These are phyloP conservation scores for Empidonax alnorum DNA, from an alignment of 2,113 vertebrate genomes.

Conservation along the genomic window DNA sequence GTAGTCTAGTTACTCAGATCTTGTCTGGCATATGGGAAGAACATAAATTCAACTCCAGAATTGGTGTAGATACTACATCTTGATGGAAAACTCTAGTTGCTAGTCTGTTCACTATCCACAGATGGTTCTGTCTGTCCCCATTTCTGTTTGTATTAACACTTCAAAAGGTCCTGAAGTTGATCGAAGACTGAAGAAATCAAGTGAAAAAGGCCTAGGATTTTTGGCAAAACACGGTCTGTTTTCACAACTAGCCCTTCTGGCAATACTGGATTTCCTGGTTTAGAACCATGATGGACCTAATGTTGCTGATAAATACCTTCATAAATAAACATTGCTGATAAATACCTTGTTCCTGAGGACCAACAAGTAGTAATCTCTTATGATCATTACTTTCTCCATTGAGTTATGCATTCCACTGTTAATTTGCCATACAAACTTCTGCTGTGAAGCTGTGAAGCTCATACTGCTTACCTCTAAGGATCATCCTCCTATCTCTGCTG, in stretches of 20 bases:
- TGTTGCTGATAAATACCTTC: background rate
- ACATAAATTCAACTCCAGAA: background rate
- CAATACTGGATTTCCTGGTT: background rate
- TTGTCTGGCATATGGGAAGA: background rate
- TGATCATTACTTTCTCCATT: fast-evolving
- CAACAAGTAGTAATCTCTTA: background rate
- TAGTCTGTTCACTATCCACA: background rate
- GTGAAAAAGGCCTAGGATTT: background rate
- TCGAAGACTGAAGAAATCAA: background rate
- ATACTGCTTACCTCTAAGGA: background rate
- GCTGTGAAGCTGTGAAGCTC: background rate
- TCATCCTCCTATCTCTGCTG: background rate
- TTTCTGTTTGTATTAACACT: background rate
- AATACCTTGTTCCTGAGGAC: background rate
- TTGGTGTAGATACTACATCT: fast-evolving
- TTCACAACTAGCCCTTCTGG: background rate
- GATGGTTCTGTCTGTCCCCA: background rate
- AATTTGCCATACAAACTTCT: background rate
- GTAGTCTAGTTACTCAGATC: background rate
- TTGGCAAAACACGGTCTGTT: background rate
- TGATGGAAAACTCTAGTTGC: background rate
- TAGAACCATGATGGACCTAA: background rate
- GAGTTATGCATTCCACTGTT: background rate
- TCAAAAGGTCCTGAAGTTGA: background rate
- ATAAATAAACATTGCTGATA: background rate